Evolutionary conservation across 2,888 invertebrate species (phyloP), one percentile per base, ranked within the genome.

Genomic region (Gibbula magus): DNA sequence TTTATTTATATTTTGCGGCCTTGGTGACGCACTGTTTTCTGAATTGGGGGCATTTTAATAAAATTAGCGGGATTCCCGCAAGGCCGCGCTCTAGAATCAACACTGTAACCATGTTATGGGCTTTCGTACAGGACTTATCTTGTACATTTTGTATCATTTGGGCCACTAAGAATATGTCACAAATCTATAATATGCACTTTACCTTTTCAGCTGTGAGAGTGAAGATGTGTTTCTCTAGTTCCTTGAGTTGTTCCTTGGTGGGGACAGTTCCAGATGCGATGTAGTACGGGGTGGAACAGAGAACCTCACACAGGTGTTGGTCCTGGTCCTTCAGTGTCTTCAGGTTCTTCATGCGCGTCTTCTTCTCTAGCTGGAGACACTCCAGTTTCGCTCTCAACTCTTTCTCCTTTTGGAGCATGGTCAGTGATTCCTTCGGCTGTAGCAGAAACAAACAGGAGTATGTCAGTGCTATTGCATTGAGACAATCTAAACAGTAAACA

Each of bases 231-330:
- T 88, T 84, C 78, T 91, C 88, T 20, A 92, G 85, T 18, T 88
- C 88, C 20, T 88, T 83, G 25, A 93, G 85, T 82, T 92, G 90
- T 54, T 91, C 89, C 35, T 85, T 80, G 7, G 88, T 84, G 0
- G 92, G 92, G 4, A 90, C 89, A n/a, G 84, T 82, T n/a, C 88
- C 88, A 7, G 88, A 86, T 0, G 91, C 89, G 53, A 92, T 89
- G 83, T 92, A 92, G 80, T 90, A 91, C 0, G 92, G 91, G 1
- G 90, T 91, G 45, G 86, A 85, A 79, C 88, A 88, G 81, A 93
- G 82, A 5, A 86, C 79, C 61, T 91, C 91, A 88, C 92, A 93
- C 73, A 92, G 83, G 16, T 85, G 78, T 79, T 91, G 89, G 79
- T 92, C 91, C 54, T 89, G 84, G 3, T 86, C 87, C 53, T 86